Evolutionary conservation across 2,888 invertebrate genomes (phyloP).

Genomic region (Maniola hyperantus): DNA sequence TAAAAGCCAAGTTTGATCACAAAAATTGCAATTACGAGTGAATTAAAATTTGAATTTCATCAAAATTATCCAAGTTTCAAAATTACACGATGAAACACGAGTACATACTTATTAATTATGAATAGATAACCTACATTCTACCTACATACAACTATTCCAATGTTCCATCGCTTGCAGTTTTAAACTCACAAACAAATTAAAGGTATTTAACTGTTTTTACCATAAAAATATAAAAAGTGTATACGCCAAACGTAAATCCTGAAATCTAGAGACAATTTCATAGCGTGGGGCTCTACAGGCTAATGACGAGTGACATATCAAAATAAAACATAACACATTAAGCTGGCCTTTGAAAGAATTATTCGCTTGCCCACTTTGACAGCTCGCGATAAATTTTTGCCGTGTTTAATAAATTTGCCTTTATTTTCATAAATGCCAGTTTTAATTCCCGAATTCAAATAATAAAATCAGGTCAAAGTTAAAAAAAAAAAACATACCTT

Average conservation of each 20-base stretch:
- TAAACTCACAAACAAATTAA: no score
- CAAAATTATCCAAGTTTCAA: no score
- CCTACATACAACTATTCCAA: no score
- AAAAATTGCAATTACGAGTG: no score
- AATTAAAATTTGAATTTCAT: no score
- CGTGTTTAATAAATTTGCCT: conserved; percentile 24
- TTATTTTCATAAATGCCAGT: conserved; percentile 14
- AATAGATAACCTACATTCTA: no score
- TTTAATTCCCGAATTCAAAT: conserved; percentile 9
- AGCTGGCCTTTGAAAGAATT: conserved; percentile 33
- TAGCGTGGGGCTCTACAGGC: conserved; percentile 23
- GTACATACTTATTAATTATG: no score
- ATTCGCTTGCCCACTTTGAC: conserved; percentile 33
- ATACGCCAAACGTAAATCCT: conserved; percentile 3
- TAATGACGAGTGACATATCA: conserved; percentile 37
- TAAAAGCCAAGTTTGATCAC: no score
- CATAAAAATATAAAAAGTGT: neutral
- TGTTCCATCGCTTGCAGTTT: no score
- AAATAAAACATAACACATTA: conserved; percentile 36
- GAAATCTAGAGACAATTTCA: conserved; percentile 25
- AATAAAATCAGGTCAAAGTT: neutral
- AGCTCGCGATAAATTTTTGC: conserved; percentile 31
- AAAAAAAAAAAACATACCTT: no score
- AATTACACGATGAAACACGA: no score
- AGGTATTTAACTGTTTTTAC: neutral